phyloP scores from a whole-genome alignment of 2,888 invertebrate species.

The Barypeithes pellucidus region DNA sequence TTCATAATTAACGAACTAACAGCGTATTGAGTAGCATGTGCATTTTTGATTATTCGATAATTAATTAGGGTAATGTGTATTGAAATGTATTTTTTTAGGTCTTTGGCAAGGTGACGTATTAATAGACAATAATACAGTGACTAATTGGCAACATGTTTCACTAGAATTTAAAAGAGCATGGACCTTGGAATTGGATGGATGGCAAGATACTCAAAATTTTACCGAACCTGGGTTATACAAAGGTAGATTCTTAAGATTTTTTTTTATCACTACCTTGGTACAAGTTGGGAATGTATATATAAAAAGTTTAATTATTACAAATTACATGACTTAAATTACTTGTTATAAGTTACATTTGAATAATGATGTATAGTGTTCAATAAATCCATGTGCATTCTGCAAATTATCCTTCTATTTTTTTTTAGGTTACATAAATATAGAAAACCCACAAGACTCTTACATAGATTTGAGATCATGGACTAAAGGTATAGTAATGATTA shows the following conservation, averaged over 20 bases:
- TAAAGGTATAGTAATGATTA: conserved; percentile 88
- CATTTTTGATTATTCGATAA: too few relatives aligned
- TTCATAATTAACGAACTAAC: too few relatives aligned
- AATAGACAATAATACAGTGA: conserved; percentile 67
- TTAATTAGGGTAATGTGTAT: too few relatives aligned
- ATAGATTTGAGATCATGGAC: conserved; percentile 87
- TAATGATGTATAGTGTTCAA: too few relatives aligned
- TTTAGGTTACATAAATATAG: conserved; percentile 55
- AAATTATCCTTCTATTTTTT: neutral
- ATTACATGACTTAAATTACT: too few relatives aligned
- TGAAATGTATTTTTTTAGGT: conserved; percentile 35
- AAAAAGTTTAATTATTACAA: too few relatives aligned
- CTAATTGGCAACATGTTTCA: conserved; percentile 71
- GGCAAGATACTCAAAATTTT: conserved; percentile 60
- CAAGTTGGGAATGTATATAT: too few relatives aligned
- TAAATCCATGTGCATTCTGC: too few relatives aligned
- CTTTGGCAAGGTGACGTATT: conserved; percentile 69
- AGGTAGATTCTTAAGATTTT: conserved; percentile 59
- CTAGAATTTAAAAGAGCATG: conserved; percentile 71
- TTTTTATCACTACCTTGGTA: too few relatives aligned
- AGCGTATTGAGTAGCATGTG: too few relatives aligned
- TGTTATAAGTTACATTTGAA: too few relatives aligned
- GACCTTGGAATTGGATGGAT: conserved; percentile 63
- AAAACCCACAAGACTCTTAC: conserved; percentile 81
- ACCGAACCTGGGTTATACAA: conserved; percentile 75